phyloP scores from a whole-genome alignment of 2,113 vertebrate genomes.

The Oryzias woworae region DNA sequence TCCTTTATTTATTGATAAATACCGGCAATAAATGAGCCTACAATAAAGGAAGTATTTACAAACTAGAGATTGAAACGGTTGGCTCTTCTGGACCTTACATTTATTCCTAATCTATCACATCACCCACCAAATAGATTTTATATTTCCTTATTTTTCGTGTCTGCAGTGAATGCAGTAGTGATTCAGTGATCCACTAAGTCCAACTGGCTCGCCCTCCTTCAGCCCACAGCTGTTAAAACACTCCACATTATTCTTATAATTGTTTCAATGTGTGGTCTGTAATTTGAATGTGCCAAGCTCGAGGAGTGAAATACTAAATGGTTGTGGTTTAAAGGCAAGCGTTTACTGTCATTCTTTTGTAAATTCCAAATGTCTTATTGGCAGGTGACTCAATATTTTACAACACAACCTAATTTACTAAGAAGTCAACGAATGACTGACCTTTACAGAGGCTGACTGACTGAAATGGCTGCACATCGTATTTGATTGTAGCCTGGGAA shows the following conservation, averaged over 20 bases:
- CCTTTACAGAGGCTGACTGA: background rate
- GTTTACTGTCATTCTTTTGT: constrained; percentile 57
- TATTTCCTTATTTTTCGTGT: too few relatives aligned
- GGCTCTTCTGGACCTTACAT: too few relatives aligned
- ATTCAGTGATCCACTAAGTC: constrained; percentile 39
- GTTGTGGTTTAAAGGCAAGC: constrained; percentile 37
- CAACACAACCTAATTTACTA: constrained; percentile 19
- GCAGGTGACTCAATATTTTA: constrained; percentile 19
- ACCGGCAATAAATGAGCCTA: too few relatives aligned
- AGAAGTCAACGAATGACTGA: background rate
- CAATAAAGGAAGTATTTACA: too few relatives aligned
- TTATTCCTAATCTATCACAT: too few relatives aligned
- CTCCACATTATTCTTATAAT: constrained; percentile 61
- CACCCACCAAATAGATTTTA: too few relatives aligned
- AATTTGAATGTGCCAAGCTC: constrained; percentile 65
- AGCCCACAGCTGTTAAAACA: constrained; percentile 74
- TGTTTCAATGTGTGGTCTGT: constrained; percentile 65
- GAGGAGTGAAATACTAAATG: constrained; percentile 52
- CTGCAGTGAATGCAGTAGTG: constrained; percentile 21
- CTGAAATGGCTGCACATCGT: background rate
- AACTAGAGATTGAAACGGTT: too few relatives aligned
- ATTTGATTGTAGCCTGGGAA: constrained; percentile 10
- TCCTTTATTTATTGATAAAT: too few relatives aligned
- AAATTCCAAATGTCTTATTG: constrained; percentile 1
- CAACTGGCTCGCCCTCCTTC: constrained; percentile 29